These are phyloP conservation scores for Pycnomerus fuliginosus DNA, from an alignment of 2,888 invertebrate genomes.

Conservation along the genomic window DNA sequence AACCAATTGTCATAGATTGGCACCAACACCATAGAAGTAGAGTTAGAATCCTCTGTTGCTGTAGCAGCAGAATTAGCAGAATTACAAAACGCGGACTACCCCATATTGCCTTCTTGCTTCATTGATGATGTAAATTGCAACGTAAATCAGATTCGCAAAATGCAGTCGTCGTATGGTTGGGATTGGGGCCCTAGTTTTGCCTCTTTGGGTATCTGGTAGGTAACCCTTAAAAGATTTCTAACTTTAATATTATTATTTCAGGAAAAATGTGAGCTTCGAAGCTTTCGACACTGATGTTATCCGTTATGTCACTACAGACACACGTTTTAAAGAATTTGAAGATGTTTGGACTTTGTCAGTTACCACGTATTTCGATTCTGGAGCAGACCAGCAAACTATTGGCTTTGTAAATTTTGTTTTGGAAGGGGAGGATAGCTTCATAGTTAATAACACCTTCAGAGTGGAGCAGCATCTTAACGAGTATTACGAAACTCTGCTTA, in stretches of 20 bases:
- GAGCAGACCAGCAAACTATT: not conserved
- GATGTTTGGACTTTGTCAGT: slow-evolving; percentile 1
- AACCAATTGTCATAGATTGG: slow-evolving; percentile 23
- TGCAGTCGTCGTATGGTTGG: slow-evolving; percentile 94
- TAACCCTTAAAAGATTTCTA: slow-evolving; percentile 2
- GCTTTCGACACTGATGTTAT: slow-evolving; percentile 64
- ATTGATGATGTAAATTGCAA: slow-evolving; percentile 61
- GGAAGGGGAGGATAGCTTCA: not conserved
- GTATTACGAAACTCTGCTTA: slow-evolving; percentile 28
- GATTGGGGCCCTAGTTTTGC: slow-evolving; percentile 97
- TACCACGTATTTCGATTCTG: slow-evolving; percentile 3
- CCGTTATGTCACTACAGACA: slow-evolving; percentile 58
- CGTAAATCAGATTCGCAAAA: slow-evolving; percentile 86
- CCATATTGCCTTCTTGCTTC: too few relatives aligned
- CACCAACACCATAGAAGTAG: not conserved
- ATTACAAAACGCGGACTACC: too few relatives aligned
- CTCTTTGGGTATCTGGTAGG: slow-evolving; percentile 87
- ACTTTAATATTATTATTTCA: slow-evolving; percentile 44
- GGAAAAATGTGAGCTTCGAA: slow-evolving; percentile 69
- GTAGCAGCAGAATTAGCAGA: not conserved
- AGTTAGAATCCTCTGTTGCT: not conserved
- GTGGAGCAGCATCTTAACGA: slow-evolving; percentile 8
- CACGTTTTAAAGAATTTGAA: slow-evolving; percentile 31
- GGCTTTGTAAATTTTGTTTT: not conserved
- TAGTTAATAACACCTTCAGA: not conserved